A percentile compares a stretch with the other conserved stretches of the same genome.
These are phyloP conservation scores for Drosophila mojavensis DNA, from an alignment of 1,140 invertebrate genomes.

Conservation along the genomic window DNA sequence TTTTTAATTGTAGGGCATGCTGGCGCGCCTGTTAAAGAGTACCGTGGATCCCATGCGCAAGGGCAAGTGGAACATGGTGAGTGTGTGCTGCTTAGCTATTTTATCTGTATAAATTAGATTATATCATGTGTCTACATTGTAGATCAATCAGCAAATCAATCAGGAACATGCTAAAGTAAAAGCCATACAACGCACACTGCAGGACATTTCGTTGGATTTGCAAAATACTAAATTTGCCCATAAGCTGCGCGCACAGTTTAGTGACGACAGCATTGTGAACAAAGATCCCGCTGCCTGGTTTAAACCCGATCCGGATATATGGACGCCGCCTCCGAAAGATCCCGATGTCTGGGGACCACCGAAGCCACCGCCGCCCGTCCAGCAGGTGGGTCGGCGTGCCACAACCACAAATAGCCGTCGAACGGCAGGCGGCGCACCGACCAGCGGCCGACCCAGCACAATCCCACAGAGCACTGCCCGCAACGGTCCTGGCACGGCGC, in stretches of 20 bases:
- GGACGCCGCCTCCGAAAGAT: conserved; percentile 91
- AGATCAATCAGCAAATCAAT: conserved; percentile 95
- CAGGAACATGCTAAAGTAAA: conserved; percentile 96
- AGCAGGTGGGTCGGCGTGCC: conserved; percentile 71
- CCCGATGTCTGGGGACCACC: conserved; percentile 96
- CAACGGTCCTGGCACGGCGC: conserved; percentile 40
- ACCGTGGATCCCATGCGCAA: conserved; percentile 92
- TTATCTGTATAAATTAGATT: too few species aligned
- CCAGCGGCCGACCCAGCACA: conserved; percentile 57
- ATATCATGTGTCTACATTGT: neutral
- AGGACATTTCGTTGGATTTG: conserved; percentile 82
- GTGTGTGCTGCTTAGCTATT: conserved; percentile 20
- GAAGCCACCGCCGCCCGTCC: conserved; percentile 84
- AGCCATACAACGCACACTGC: conserved; percentile 89
- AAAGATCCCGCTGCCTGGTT: conserved; percentile 83
- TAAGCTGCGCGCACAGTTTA: conserved; percentile 65
- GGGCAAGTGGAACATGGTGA: conserved; percentile 95
- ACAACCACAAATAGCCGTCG: conserved; percentile 73
- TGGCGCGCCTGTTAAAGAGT: conserved; percentile 88
- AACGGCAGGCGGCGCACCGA: conserved; percentile 84
- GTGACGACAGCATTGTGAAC: conserved; percentile 62
- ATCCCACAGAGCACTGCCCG: conserved; percentile 66
- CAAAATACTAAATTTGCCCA: conserved; percentile 73
- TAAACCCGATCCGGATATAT: conserved; percentile 86
- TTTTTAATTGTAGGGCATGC: conserved; percentile 85